Evolutionary conservation across 2,797 vertebrate genomes (phyloP), one percentile per base, ranked within the genome.

Genomic region (Gymnopithys bicolor): DNA sequence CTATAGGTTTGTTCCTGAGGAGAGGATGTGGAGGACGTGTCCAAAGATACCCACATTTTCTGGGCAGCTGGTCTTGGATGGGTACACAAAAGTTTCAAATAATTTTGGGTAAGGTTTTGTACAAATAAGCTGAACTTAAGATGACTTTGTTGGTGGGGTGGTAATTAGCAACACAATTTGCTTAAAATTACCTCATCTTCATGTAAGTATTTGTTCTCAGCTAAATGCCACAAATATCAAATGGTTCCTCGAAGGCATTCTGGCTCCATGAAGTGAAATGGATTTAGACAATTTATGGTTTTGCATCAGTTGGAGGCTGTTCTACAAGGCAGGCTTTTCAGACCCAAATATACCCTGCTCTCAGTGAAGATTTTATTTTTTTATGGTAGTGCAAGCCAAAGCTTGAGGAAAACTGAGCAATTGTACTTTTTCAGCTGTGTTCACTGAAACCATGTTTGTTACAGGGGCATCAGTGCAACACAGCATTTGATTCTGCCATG

Each of bases 191-290:
- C 11, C 19, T 75, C 11, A 43, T 78, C 37, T 70, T 84, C 13
- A 75, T 78, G 13, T 48, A 45, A 77, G 32, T 51, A 51, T 80
- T 84, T 88, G 15, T 75, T 85, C 21, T 91, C 64, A 89, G 32
- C 45, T 93, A 70, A 87, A 83, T 49, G 21, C 11, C 30, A 64
- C 53, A 67, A 85, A 84, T 84, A 76, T 21, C 0, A 0, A 87
- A 67, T 23, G 49, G 27, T 58, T 88, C 37, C 66, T 88, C 37
- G 35, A 71, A 84, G 62, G 19, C 0, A 2, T 84, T 81, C 58
- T 43, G 37, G 15, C 30, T 90, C 35, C 25, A 22, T 28, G 62
- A 92, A 55, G 27, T 33, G 51, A 84, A 91, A 58, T n/a, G 8
- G 27, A 91, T 15, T 58, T 56, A 39, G 22, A 39, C 12, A 16